phyloP scores from a whole-genome alignment of 2,113 vertebrate genomes.

The Laticauda colubrina region DNA sequence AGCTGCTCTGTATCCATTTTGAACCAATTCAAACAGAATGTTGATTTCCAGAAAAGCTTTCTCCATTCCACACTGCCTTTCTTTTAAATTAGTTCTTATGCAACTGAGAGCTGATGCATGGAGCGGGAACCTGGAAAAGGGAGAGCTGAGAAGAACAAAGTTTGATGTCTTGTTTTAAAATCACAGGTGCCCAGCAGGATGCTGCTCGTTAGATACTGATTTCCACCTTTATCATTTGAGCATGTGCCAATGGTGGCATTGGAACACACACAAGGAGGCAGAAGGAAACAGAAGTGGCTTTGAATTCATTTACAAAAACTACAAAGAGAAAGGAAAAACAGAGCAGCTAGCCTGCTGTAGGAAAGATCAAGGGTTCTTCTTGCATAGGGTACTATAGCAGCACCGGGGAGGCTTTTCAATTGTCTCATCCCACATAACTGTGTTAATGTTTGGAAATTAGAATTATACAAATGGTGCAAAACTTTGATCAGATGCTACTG shows the following conservation, averaged over 20 bases:
- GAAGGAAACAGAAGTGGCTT: not conserved
- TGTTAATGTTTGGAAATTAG: not conserved
- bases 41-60: not conserved
- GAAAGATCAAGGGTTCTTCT: not conserved
- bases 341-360: not conserved
- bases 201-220: not conserved
- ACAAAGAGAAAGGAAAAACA: not conserved
- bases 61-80: not conserved
- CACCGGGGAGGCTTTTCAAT: not conserved
- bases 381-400: not conserved
- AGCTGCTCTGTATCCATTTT: not conserved
- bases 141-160: not conserved
- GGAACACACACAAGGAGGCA: not conserved
- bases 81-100: conserved; percentile 1
- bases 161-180: conserved; percentile 19
- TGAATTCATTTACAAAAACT: not conserved
- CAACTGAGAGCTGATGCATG: not conserved
- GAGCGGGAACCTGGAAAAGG: not conserved
- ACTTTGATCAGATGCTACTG: not conserved
- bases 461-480: not conserved
- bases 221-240: not conserved
- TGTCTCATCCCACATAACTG: too few species aligned
- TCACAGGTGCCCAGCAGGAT: not conserved
- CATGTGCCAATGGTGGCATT: not conserved
- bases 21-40: not conserved